Percentiles rank a stretch among this genome's conserved stretches.
Conservation (phyloP, 2,797 vertebrate species). For the Petrocephalus schoutedeni region DNA sequence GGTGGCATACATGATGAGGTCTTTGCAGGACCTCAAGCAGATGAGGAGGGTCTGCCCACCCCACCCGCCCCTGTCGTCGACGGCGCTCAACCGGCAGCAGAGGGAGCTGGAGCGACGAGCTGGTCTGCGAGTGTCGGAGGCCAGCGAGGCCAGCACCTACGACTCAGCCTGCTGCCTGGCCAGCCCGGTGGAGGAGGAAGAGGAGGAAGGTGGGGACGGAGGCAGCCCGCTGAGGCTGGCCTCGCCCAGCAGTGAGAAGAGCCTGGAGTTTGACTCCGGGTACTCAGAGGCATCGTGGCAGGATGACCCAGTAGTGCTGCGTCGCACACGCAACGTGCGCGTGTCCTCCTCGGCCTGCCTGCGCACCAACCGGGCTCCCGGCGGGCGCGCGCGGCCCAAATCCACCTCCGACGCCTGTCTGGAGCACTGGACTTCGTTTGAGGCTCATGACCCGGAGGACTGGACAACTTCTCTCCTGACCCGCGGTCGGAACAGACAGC, state of each 20-base stretch:
- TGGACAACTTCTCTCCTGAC: slow-evolving; percentile 88
- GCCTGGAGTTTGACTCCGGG: slow-evolving; percentile 88
- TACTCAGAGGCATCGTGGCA: slow-evolving; percentile 89
- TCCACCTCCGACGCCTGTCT: slow-evolving; percentile 89
- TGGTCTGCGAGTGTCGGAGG: slow-evolving; percentile 39
- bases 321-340: slow-evolving; percentile 65
- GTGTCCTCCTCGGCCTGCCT: slow-evolving; percentile 74
- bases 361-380: slow-evolving; percentile 55
- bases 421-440: slow-evolving; percentile 83
- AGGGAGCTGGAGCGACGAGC: slow-evolving; percentile 29
- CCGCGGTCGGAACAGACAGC: slow-evolving; percentile 86
- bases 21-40: slow-evolving; percentile 67
- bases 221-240: slow-evolving; percentile 60
- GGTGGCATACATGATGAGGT: slow-evolving; percentile 74
- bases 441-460: slow-evolving; percentile 71
- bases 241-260: slow-evolving; percentile 73
- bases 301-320: slow-evolving; percentile 74
- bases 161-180: slow-evolving; percentile 58
- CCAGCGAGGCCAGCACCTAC: slow-evolving; percentile 51
- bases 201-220: slow-evolving; percentile 45
- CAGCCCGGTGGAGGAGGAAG: slow-evolving; percentile 45
- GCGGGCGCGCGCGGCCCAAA: slow-evolving; percentile 73
- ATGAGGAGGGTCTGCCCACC: slow-evolving; percentile 48
- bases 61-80: slow-evolving; percentile 34
- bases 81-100: slow-evolving; percentile 38